Base-by-base conservation (phyloP, 2,888 invertebrate genomes). In the Magallana nippona region DNA sequence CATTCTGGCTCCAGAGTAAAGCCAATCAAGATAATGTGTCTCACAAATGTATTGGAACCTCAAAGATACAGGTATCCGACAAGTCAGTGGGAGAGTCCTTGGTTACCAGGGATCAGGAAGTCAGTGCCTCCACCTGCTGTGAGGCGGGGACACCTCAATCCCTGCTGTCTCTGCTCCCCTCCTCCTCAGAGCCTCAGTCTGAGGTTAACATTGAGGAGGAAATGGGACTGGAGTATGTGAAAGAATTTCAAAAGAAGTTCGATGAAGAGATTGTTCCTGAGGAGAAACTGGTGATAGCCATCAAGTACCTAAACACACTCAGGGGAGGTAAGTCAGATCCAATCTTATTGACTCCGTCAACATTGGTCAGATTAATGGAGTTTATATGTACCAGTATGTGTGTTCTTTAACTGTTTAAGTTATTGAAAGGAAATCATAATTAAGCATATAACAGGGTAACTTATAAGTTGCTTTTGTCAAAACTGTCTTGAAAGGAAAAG, bases 171-270 rank as follows among this genome's bases (percentile, higher is more conserved):
- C 2, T 17, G 17, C n/a, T 17, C 1, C n/a, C 60, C 15, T 60
- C 60, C n/a, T 60, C 60, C 15, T 60, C 60, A 60, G 60, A n/a
- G 2, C 60, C n/a, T 60, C 60, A 60, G 60, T n/a, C 60, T 60
- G 60, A 13, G 17, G 60, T 60, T 17, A 10, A 60, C 60, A 60
- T 60, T 60, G 60, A 60, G 17, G 60, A 60, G 60, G 60, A 60
- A 2, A n/a, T 60, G 60, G 11, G 60, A 10, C 17, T n/a, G 60
- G 1, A 5, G 5, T 60, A 60, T 60, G 60, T 60, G 0, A 1
- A n/a, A n/a, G 60, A 17, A 1, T 60, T 60, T n/a, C 3, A 2
- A 11, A 1, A 11, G 2, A 17, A 15, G 8, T 8, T 8, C 1
- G 60, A 60, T 17, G 60, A 60, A n/a, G 17, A 60, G n/a, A n/a